phyloP scores from a whole-genome alignment of 2,888 invertebrate species.

The Steinernema hermaphroditum region DNA sequence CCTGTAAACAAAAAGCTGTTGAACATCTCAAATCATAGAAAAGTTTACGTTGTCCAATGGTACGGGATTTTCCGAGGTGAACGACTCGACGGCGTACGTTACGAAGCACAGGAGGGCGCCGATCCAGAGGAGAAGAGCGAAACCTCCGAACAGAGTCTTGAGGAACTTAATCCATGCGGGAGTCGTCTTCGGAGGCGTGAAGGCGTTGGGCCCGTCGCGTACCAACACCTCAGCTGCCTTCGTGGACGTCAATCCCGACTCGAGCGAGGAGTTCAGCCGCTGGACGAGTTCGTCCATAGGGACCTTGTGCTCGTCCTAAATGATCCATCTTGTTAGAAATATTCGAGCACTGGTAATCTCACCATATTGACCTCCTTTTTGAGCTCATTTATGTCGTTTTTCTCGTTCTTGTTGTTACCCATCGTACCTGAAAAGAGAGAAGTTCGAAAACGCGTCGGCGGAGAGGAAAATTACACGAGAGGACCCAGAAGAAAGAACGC shows the following conservation, averaged over 20 bases:
- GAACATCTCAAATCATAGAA: too few species aligned
- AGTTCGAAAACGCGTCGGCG: too few species aligned
- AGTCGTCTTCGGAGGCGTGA: slow-evolving; percentile 91
- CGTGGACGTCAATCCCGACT: slow-evolving; percentile 88
- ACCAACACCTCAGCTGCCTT: slow-evolving; percentile 91
- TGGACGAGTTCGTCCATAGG: slow-evolving; percentile 92
- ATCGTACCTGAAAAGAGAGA: background rate
- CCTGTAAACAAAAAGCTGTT: too few species aligned
- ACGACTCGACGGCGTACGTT: slow-evolving; percentile 45
- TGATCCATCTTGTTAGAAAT: background rate
- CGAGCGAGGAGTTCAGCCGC: slow-evolving; percentile 78
- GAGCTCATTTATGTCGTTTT: slow-evolving; percentile 83
- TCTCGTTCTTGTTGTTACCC: background rate
- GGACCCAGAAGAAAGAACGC: too few species aligned
- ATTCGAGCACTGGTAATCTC: slow-evolving; percentile 35
- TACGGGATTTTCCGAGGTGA: too few species aligned
- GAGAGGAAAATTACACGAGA: too few species aligned
- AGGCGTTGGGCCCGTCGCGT: slow-evolving; percentile 78
- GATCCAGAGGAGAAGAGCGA: slow-evolving; percentile 82
- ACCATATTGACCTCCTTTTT: slow-evolving; percentile 96
- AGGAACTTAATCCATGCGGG: slow-evolving; percentile 98
- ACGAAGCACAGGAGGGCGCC: slow-evolving; percentile 48
- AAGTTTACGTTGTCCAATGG: slow-evolving; percentile 63
- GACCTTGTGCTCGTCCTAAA: slow-evolving; percentile 88
- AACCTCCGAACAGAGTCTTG: slow-evolving; percentile 94